These are phyloP conservation scores for Philhelius pedissequus DNA, from an alignment of 2,888 invertebrate genomes.

Conservation along the genomic window DNA sequence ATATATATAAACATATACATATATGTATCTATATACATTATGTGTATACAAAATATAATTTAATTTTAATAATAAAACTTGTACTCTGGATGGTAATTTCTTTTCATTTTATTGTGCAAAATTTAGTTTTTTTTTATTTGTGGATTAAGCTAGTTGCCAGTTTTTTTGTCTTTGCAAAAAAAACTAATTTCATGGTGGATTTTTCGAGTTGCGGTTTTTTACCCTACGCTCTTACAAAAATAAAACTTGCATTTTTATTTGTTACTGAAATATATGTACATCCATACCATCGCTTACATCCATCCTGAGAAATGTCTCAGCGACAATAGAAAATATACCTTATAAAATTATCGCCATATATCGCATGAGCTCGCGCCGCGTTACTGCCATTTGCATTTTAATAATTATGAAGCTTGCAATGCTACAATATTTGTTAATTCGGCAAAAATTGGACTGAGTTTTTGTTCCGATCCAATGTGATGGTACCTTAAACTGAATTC, in stretches of 20 bases:
- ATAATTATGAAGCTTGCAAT: no score
- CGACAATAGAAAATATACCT: no score
- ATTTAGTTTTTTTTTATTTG: neutral
- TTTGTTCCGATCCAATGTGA: neutral
- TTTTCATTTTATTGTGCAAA: slow-evolving; percentile 41
- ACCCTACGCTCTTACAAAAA: neutral
- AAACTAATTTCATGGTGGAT: neutral
- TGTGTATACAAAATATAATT: slow-evolving; percentile 36
- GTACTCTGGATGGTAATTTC: slow-evolving; percentile 59
- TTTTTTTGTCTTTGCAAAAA: neutral
- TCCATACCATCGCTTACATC: no score
- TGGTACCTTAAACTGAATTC: neutral
- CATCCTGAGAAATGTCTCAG: no score
- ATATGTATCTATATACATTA: slow-evolving; percentile 19
- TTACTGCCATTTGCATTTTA: no score
- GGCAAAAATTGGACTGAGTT: no score
- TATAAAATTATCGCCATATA: no score
- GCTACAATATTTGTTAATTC: no score
- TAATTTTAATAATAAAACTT: slow-evolving; percentile 67
- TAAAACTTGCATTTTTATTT: no score
- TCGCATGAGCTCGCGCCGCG: no score
- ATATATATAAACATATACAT: slow-evolving; percentile 5
- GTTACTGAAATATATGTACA: no score
- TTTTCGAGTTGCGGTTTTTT: neutral
- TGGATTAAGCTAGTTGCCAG: neutral